These are phyloP conservation scores for Dendrocincla fuliginosa DNA, from an alignment of 2,797 vertebrate genomes.

Conservation along the genomic window DNA sequence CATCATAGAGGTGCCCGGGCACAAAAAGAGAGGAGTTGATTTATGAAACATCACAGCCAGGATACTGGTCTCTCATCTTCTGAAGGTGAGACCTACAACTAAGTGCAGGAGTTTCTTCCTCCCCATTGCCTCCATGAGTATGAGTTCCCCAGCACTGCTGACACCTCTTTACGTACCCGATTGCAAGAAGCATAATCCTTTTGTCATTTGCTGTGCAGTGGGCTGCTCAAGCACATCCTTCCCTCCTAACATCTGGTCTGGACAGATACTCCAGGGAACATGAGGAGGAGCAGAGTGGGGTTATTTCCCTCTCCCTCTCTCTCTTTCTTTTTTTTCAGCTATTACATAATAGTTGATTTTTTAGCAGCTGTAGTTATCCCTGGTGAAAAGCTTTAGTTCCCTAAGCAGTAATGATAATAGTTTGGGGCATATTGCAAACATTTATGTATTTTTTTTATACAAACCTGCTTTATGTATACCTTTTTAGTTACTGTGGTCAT, in stretches of 20 bases:
- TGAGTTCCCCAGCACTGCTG: background rate
- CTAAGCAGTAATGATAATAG: background rate
- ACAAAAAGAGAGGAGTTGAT: background rate
- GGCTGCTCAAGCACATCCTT: constrained; percentile 11
- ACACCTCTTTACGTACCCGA: background rate
- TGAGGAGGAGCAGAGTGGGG: background rate
- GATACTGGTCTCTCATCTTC: background rate
- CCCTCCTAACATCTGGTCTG: constrained; percentile 52
- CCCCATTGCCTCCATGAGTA: background rate
- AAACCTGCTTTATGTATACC: background rate
- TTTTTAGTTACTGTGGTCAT: background rate
- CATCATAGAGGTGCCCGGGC: accelerated
- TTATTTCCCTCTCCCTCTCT: background rate
- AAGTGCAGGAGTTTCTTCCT: background rate
- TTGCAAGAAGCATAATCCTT: background rate
- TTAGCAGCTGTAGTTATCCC: constrained; percentile 9
- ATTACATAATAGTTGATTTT: constrained; percentile 26
- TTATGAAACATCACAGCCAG: background rate
- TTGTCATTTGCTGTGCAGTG: background rate
- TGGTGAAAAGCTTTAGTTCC: background rate
- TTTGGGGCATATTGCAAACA: background rate
- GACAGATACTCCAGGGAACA: constrained; percentile 21
- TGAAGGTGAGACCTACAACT: background rate
- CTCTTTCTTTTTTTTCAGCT: background rate
- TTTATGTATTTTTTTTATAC: background rate